Percentiles rank a stretch among this genome's conserved stretches.
Evolutionary conservation across 2,797 vertebrate species (phyloP).

Genomic region (Sciaenops ocellatus): DNA sequence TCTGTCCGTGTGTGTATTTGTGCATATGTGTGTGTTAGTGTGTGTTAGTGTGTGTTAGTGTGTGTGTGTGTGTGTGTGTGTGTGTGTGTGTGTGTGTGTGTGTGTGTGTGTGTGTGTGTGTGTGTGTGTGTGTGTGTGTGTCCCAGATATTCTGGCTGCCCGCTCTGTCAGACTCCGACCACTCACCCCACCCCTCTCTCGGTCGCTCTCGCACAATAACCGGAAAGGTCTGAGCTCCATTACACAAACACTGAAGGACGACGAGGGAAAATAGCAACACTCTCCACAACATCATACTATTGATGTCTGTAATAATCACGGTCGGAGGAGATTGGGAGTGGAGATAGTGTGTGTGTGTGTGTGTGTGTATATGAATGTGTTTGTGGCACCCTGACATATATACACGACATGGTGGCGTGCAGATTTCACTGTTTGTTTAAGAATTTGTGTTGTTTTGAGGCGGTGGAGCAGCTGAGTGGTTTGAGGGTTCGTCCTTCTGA

Average conservation of each 20-base stretch:
- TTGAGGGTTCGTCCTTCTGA: not conserved
- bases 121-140: conserved; percentile 21
- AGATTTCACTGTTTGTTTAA: conserved; percentile 39
- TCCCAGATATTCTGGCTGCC: conserved; percentile 66
- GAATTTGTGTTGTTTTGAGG: conserved; percentile 8
- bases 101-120: conserved; percentile 7
- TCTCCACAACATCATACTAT: conserved; percentile 70
- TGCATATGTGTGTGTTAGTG: not conserved
- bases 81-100: conserved; percentile 21
- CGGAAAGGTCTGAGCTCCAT: conserved; percentile 84
- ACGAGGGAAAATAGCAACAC: conserved; percentile 77
- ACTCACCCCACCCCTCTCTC: conserved; percentile 26
- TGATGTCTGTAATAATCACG: conserved; percentile 67
- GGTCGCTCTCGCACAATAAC: conserved; percentile 81
- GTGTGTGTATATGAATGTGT: conserved; percentile 25
- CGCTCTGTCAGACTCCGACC: conserved; percentile 58
- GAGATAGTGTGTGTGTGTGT: conserved; percentile 5
- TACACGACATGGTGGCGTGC: conserved; percentile 5
- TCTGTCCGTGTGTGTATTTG: conserved; percentile 30
- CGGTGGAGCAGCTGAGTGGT: not conserved
- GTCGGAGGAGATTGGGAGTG: conserved; percentile 44
- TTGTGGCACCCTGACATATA: not conserved
- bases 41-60: too few relatives aligned
- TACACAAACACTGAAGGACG: conserved; percentile 78
- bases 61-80: conserved; percentile 15